Evolutionary conservation across 2,113 vertebrate genomes (phyloP), one percentile per base, ranked within the genome.

Genomic region (Coptodon bakossiorum): DNA sequence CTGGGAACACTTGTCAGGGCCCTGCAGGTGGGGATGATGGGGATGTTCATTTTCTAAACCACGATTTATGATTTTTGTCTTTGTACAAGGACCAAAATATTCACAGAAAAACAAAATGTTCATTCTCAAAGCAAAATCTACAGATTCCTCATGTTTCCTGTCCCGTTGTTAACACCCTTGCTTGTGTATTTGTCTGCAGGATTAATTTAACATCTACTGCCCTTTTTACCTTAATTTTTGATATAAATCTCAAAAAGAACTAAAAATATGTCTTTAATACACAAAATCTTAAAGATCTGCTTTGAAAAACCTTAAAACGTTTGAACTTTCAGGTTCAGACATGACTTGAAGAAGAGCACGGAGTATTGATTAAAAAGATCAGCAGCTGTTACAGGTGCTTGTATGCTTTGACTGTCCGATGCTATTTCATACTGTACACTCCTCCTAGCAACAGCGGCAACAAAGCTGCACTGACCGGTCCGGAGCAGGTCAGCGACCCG

Each of bases 1-100:
- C 88, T 96, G 93, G 8, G 94, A 85, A 27, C 98, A 99, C 52
- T 95, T 94, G 90, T 97, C 96, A 0, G 97, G 96, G 19, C 97
- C 98, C 98, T 99, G 94, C 5, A 24, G 66, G 36, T 3, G 19
- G 22, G 3, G 36, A 16, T 19, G 53, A 24, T 50, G 16, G 2
- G 5, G 22, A 13, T 29, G 43, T n/a, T 45, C 1, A 68, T 78
- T 50, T 27, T 73, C 22, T 71, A 43, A 71, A 43, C n/a, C 36
- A 71, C 12, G 1, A 16, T 24, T 43, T 71, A 1, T 76, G 0
- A 48, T 16, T 73, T 0, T 27, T 68, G 1, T 68, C 34, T 68
- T 40, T 66, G 31, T 63, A 63, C 2, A 63, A 36, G 0, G 38
- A 43, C 0, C n/a, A 43, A 71, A 43, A 71, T 71, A 71, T 71